Percentiles rank a stretch among this genome's conserved stretches.
Conservation (phyloP, 1,140 invertebrate species). For the Helicoverpa zea region DNA sequence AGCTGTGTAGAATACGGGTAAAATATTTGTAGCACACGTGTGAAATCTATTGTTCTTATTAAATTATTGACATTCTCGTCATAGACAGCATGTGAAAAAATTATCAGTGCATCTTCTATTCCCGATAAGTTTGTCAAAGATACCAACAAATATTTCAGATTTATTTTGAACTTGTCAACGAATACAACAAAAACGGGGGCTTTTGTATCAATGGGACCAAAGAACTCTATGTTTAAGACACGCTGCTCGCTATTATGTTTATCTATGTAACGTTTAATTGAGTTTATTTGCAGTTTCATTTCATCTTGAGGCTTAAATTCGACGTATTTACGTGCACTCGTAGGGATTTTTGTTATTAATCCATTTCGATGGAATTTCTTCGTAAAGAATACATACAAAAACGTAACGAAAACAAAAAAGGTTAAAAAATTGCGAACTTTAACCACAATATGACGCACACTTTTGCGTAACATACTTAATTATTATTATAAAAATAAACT, state of each 20-base stretch:
- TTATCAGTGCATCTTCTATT: conserved; percentile 63
- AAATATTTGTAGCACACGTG: conserved; percentile 69
- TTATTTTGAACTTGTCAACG: conserved; percentile 55
- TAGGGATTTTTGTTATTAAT: conserved; percentile 33
- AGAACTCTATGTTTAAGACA: conserved; percentile 62
- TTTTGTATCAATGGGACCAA: conserved; percentile 56
- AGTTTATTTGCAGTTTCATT: conserved; percentile 7
- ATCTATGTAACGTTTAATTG: conserved; percentile 50
- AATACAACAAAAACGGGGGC: conserved; percentile 62
- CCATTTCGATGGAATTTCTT: conserved; percentile 27
- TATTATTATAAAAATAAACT: no score
- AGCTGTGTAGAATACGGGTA: conserved; percentile 69
- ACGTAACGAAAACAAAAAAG: conserved; percentile 23
- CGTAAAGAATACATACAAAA: conserved; percentile 26
- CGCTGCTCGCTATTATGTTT: conserved; percentile 58
- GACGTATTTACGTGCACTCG: conserved; percentile 45
- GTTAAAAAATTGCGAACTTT: conserved; percentile 23
- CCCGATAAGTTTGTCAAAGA: conserved; percentile 63
- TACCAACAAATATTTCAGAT: conserved; percentile 64
- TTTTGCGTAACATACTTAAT: conserved; percentile 28
- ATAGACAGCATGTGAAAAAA: conserved; percentile 69
- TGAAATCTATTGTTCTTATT: conserved; percentile 66
- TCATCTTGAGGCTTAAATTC: conserved; percentile 23
- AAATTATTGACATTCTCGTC: conserved; percentile 62
- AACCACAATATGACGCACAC: background rate